Evolutionary conservation across 2,113 vertebrate genomes (phyloP), one percentile per base, ranked within the genome.

Genomic region (Neopipo cinnamomea): DNA sequence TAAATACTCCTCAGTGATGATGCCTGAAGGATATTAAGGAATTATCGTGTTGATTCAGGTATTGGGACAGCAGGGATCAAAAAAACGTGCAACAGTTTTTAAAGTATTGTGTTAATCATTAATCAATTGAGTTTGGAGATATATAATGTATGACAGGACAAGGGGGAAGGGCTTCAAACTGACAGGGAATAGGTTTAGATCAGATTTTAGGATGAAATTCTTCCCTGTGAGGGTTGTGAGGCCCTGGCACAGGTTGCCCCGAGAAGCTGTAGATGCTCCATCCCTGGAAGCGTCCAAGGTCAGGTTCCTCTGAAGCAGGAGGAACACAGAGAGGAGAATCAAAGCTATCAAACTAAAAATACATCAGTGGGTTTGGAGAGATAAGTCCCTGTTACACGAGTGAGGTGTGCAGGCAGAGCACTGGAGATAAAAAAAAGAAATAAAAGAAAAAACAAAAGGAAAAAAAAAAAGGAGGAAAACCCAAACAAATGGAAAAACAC

Each of bases 1-100:
- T 70, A 96, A 13, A 89, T 98, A 98, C 62, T 98, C 97, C 93
- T 98, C 97, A 0, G 97, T 97, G 78, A 92, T 70, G 83, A 98
- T 78, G 15, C 85, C 98, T 98, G 82, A 1, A 62, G 93, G 94
- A 59, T 1, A 47, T 35, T 4, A 49, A 28, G 62, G 15, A 77
- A 47, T 24, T 3, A 49, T 1, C 41, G 1, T 0, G 2, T 23
- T 16, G 19, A 20, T 20, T 41, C 5, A 25, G 65, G 31, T 2
- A 22, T 5, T 14, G 6, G 75, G 24, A 35, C 28, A 25, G 79
- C 67, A 49, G 46, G 63, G 55, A 39, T 12, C 12, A 70, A 16
- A 70, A 47, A 66, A 62, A 15, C 0, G 2, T 4, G 21, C 27
- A 24, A 33, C 1, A 0, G 16, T 18, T 59, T 44, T 39, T 82